Percentiles rank a stretch among this genome's conserved stretches.
These are phyloP conservation scores for Epinephelus moara DNA, from an alignment of 2,113 vertebrate species.

Conservation along the genomic window DNA sequence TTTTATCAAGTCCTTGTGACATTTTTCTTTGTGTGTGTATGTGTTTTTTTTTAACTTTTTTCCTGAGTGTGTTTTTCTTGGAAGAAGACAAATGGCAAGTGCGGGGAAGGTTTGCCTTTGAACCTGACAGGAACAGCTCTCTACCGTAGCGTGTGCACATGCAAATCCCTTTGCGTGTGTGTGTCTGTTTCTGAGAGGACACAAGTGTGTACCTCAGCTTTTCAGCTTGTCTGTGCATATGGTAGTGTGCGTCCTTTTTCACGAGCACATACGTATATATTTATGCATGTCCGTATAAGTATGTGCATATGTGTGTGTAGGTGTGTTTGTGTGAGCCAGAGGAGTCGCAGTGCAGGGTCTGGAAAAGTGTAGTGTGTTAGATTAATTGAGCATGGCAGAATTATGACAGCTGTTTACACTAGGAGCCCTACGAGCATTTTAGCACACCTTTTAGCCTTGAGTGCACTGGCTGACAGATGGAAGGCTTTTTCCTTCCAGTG, in stretches of 20 bases:
- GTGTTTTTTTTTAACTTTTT: constrained; percentile 45
- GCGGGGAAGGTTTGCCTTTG: constrained; percentile 72
- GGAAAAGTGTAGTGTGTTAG: constrained; percentile 83
- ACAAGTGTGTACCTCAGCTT: constrained; percentile 42
- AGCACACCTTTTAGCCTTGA: constrained; percentile 85
- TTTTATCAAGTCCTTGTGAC: constrained; percentile 76
- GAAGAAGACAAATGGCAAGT: constrained; percentile 74
- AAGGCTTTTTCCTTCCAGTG: constrained; percentile 77
- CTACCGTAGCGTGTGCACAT: constrained; percentile 42
- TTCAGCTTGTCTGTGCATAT: constrained; percentile 28
- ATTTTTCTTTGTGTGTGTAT: constrained; percentile 66
- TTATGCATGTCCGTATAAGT: constrained; percentile 50
- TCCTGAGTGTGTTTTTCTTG: constrained; percentile 69
- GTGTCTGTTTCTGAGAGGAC: constrained; percentile 32
- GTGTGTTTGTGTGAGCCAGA: constrained; percentile 49
- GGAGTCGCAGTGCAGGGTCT: constrained; percentile 70
- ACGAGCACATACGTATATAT: constrained; percentile 21
- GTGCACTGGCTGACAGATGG: constrained; percentile 82
- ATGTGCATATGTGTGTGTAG: constrained; percentile 39
- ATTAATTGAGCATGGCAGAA: constrained; percentile 87
- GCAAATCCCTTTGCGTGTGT: constrained; percentile 48
- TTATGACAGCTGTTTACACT: constrained; percentile 88
- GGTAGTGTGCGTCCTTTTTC: constrained; percentile 39
- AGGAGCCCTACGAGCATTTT: constrained; percentile 81
- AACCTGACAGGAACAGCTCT: constrained; percentile 69